These are phyloP conservation scores for Notocelia uddmanniana DNA, from an alignment of 2,888 invertebrate species.

Conservation along the genomic window DNA sequence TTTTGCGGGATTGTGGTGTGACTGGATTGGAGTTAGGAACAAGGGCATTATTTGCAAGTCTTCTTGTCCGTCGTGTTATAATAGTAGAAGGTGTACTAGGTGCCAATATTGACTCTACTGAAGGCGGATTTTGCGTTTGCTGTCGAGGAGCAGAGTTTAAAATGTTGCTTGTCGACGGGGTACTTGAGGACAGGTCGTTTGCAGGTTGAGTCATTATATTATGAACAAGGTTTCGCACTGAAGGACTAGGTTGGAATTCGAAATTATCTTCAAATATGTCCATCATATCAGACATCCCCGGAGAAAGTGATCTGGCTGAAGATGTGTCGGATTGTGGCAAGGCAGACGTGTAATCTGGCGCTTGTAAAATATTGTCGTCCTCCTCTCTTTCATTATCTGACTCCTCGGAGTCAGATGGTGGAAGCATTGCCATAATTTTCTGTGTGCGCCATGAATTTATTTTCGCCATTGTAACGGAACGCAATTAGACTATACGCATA, in stretches of 20 bases:
- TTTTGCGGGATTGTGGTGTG: conserved; percentile 28
- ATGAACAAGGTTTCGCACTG: conserved; percentile 10
- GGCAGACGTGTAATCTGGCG: not conserved
- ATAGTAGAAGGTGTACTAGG: conserved; percentile 25
- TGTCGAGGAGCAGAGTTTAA: not conserved
- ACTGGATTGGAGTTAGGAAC: conserved; percentile 7
- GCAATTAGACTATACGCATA: no score
- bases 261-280: conserved; percentile 22
- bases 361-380: not conserved
- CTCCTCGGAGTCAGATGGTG: conserved; percentile 8
- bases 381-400: not conserved
- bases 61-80: conserved; percentile 13
- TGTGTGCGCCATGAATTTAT: not conserved
- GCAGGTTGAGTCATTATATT: conserved; percentile 1
- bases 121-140: conserved; percentile 9
- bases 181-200: not conserved
- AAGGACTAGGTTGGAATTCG: conserved; percentile 20
- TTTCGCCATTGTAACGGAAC: not conserved
- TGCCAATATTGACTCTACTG: not conserved
- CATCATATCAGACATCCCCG: conserved; percentile 30
- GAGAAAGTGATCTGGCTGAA: conserved; percentile 26
- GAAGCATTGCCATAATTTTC: not conserved
- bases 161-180: not conserved
- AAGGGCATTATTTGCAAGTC: not conserved
- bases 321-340: conserved; percentile 17